A percentile compares a stretch with the other conserved stretches of the same genome.
These are phyloP conservation scores for Ornithorhynchus anatinus DNA, from an alignment of 2,113 vertebrate species.

Conservation along the genomic window DNA sequence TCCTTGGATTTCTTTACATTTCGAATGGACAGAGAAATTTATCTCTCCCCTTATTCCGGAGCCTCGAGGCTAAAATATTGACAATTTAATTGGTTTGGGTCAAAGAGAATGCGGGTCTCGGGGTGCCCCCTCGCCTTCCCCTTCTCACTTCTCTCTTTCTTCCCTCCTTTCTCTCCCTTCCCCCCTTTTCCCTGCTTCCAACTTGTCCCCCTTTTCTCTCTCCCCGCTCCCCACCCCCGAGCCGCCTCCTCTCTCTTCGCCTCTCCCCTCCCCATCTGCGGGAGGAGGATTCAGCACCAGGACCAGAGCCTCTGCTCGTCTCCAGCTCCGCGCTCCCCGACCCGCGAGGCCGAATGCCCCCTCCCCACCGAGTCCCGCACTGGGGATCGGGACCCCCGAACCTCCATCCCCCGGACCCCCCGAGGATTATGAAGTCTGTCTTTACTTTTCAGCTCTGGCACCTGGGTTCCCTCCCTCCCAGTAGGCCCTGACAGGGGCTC, in stretches of 20 bases:
- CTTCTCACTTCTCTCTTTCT: not conserved
- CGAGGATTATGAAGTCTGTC: too few relatives aligned
- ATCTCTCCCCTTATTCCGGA: not conserved
- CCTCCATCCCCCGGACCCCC: not conserved
- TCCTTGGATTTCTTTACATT: constrained; percentile 6
- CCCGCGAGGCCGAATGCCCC: not conserved
- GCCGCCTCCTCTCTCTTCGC: not conserved
- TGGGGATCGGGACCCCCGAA: not conserved
- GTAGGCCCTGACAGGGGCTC: too few relatives aligned
- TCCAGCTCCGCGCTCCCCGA: not conserved
- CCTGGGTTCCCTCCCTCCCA: too few relatives aligned
- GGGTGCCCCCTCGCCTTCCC: not conserved
- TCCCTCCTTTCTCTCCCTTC: not conserved
- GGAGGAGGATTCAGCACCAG: too few relatives aligned
- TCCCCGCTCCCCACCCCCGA: not conserved
- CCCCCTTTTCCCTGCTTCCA: not conserved
- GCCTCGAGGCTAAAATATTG: not conserved
- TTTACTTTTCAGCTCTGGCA: too few relatives aligned
- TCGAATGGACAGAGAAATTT: not conserved
- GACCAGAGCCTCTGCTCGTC: too few relatives aligned
- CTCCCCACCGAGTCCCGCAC: not conserved
- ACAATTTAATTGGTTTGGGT: not conserved
- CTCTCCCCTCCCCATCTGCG: too few relatives aligned
- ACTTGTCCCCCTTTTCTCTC: not conserved
- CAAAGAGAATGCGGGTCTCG: not conserved